A percentile compares a stretch with the other conserved stretches of the same genome.
phyloP scores from a whole-genome alignment of 2,888 invertebrate species.

The Emmelina monodactyla region DNA sequence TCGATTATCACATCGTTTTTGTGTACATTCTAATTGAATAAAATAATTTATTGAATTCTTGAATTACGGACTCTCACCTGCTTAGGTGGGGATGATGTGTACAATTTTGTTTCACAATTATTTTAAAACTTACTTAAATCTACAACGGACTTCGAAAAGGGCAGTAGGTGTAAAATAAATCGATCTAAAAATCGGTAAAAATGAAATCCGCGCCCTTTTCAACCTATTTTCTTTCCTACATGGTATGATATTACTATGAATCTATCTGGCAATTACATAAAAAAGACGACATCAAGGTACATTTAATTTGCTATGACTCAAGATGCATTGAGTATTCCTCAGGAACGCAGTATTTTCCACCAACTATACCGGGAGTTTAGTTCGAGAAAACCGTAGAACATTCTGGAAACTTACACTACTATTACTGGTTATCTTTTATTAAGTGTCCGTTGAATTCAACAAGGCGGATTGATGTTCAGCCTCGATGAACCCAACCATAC shows the following conservation, averaged over 20 bases:
- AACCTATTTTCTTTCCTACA: too few species aligned
- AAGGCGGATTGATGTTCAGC: constrained; percentile 34
- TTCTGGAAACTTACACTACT: neutral
- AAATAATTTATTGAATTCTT: too few species aligned
- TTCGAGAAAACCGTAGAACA: constrained; percentile 28
- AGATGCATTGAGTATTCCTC: constrained; percentile 31
- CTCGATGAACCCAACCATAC: constrained; percentile 54
- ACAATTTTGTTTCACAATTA: too few species aligned
- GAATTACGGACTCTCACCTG: too few species aligned
- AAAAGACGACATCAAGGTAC: constrained; percentile 10
- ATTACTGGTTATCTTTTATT: constrained; percentile 9
- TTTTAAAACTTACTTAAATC: too few species aligned
- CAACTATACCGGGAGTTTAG: constrained; percentile 38
- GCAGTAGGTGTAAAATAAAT: too few species aligned
- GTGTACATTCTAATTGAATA: constrained; percentile 35
- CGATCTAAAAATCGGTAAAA: too few species aligned
- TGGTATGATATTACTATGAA: too few species aligned
- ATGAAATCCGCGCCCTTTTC: too few species aligned
- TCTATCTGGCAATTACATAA: constrained; percentile 33
- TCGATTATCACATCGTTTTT: constrained; percentile 55
- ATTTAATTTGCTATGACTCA: constrained; percentile 3
- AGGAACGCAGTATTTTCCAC: constrained; percentile 30
- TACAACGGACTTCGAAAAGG: too few species aligned
- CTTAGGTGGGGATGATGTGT: too few species aligned
- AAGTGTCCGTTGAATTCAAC: constrained; percentile 55